Evolutionary conservation across 2,888 invertebrate genomes (phyloP), one percentile per base, ranked within the genome.

Genomic region (Rhagium mordax): DNA sequence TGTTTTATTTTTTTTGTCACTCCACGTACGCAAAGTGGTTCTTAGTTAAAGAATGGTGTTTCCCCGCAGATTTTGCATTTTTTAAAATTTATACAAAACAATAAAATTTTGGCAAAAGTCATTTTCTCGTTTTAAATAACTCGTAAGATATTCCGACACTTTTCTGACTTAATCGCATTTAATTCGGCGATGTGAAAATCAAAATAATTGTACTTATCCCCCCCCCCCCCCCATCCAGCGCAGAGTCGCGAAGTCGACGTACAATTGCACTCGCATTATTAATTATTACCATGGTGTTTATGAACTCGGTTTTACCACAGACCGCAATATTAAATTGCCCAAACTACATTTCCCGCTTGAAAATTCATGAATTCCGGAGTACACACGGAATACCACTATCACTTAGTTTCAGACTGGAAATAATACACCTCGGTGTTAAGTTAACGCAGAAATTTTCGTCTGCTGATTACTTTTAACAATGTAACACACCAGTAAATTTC

Each of bases 261-360:
- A 51, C 8, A 21, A 10, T 47, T 20, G 48, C 48, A 16, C 57
- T 70, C 64, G 18, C 16, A 27, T 41, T 53, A 77, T 77, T 71
- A 74, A 77, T 77, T 70, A 77, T 73, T 64, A 60, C 59, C 59
- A 47, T 24, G 60, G 69, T 71, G 73, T 77, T 75, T 72, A 74
- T 73, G 64, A 66, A 61, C 49, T 60, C 53, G 77, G 68, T 72
- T 77, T 71, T 67, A 65, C 67, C 57, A 71, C 70, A 75, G 68
- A 77, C 77, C 77, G 51, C 77, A 65, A 71, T 74, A 74, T 77
- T 75, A 75, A 75, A 77, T 75, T 71, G 72, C 72, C 66, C 70
- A 68, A 72, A 71, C 77, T 74, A 77, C 73, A 72, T 69, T 74
- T 47, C 77, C 72, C 67, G 20, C 68, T 74, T 70, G 68, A 75